Evolutionary conservation across 2,113 vertebrate species (phyloP).

Genomic region (Cygnus buccinator): DNA sequence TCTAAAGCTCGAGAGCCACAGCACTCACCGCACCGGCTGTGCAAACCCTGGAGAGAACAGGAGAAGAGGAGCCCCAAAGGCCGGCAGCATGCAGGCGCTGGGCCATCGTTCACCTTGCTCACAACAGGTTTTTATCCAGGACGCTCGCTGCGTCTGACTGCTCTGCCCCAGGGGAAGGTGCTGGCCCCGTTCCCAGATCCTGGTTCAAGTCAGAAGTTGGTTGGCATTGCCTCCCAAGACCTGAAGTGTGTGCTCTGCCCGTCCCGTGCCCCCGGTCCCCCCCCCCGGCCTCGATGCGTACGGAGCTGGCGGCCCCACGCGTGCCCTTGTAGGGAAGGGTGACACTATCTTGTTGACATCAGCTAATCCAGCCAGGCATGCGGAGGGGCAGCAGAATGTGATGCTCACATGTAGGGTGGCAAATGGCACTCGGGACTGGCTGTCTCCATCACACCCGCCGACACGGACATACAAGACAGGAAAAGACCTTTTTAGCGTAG

Average conservation of each 20-base stretch:
- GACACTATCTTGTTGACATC: constrained; percentile 18
- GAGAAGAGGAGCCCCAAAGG: neutral
- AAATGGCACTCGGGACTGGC: constrained; percentile 22
- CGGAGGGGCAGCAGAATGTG: constrained; percentile 13
- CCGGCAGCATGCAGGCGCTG: neutral
- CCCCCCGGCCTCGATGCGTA: rapidly evolving
- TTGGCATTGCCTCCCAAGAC: neutral
- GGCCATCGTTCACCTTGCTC: neutral
- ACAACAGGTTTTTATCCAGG: neutral
- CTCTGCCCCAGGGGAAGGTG: neutral
- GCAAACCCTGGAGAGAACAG: neutral
- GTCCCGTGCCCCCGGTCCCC: neutral
- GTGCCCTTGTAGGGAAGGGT: constrained; percentile 43
- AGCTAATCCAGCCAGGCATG: constrained; percentile 40
- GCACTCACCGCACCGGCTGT: neutral
- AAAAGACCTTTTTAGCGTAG: neutral
- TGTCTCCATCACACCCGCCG: constrained; percentile 41
- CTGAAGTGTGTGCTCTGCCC: neutral
- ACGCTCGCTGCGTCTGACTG: neutral
- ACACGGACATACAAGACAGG: neutral
- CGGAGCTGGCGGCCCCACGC: neutral
- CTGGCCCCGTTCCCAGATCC: constrained; percentile 37
- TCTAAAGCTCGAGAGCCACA: rapidly evolving
- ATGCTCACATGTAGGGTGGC: constrained; percentile 1
- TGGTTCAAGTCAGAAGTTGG: constrained; percentile 14